These are phyloP conservation scores for Euphonia xanthogaster DNA, from an alignment of 2,797 vertebrate species.

Conservation along the genomic window DNA sequence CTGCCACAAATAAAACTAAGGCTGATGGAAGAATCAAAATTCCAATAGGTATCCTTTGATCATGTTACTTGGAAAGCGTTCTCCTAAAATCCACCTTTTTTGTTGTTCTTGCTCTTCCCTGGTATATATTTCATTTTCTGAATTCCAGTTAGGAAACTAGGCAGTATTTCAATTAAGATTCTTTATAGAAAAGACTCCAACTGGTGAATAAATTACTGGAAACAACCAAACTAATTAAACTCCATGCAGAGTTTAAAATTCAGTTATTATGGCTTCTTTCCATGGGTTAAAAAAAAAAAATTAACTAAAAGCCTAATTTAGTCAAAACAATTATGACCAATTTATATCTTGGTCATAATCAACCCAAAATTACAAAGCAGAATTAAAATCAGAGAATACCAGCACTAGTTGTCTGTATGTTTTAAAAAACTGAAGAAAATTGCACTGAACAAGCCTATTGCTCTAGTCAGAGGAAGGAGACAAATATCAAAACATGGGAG, in stretches of 20 bases:
- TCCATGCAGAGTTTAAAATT: not conserved
- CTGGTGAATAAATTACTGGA: slow-evolving; percentile 39
- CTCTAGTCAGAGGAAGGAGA: not conserved
- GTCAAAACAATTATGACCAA: not conserved
- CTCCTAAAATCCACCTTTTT: not conserved
- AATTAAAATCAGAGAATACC: not conserved
- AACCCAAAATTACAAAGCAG: not conserved
- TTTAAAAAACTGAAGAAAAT: not conserved
- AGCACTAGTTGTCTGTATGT: not conserved
- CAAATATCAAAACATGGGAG: slow-evolving; percentile 11
- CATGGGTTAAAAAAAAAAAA: not conserved
- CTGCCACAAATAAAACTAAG: not conserved
- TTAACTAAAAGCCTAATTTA: not conserved
- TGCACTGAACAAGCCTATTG: not conserved
- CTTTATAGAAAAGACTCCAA: slow-evolving; percentile 20
- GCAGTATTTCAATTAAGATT: slow-evolving; percentile 39
- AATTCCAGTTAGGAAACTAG: slow-evolving; percentile 51
- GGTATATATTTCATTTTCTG: not conserved
- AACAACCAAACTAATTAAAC: slow-evolving; percentile 44
- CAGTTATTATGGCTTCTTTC: not conserved
- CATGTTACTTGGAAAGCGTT: not conserved
- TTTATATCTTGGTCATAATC: not conserved
- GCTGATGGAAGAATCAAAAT: not conserved
- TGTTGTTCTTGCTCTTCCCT: not conserved
- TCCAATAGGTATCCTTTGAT: not conserved